Percentiles rank a stretch among this genome's conserved stretches.
These are phyloP conservation scores for Amphiprion percula DNA, from an alignment of 2,113 vertebrate species.

Conservation along the genomic window DNA sequence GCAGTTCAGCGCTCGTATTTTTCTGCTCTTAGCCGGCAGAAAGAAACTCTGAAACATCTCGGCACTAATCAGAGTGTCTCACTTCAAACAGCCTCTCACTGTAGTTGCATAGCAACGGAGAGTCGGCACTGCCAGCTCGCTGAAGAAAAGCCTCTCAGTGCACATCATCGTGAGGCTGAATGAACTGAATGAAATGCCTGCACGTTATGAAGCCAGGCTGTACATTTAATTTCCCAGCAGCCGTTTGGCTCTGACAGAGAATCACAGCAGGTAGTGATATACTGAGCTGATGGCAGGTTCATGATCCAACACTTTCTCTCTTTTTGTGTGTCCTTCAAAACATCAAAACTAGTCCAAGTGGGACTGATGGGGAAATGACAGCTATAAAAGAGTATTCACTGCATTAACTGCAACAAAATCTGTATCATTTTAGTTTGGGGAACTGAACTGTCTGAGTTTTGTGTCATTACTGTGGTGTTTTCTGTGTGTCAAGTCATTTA, in stretches of 20 bases:
- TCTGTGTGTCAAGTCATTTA: too few species aligned
- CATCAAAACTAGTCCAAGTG: too few species aligned
- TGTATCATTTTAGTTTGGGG: too few species aligned
- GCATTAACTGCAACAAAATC: too few species aligned
- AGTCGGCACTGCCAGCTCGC: background rate
- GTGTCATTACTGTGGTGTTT: too few species aligned
- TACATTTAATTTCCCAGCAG: conserved; percentile 28
- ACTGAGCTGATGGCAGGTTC: too few species aligned
- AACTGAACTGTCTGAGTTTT: too few species aligned
- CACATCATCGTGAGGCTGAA: background rate
- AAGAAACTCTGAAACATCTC: conserved; percentile 8
- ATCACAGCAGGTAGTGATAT: too few species aligned
- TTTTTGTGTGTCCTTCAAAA: too few species aligned
- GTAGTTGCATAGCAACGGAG: conserved; percentile 61
- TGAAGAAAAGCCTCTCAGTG: background rate
- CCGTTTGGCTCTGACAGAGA: background rate
- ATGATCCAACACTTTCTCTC: too few species aligned
- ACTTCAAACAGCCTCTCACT: conserved; percentile 18
- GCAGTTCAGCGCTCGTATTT: background rate
- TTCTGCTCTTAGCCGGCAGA: conserved; percentile 8
- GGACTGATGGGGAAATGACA: too few species aligned
- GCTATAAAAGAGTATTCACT: too few species aligned
- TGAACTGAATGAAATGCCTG: background rate
- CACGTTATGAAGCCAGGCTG: background rate
- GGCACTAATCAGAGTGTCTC: conserved; percentile 24